phyloP scores from a whole-genome alignment of 2,888 invertebrate species.

The Epinotia ramella region DNA sequence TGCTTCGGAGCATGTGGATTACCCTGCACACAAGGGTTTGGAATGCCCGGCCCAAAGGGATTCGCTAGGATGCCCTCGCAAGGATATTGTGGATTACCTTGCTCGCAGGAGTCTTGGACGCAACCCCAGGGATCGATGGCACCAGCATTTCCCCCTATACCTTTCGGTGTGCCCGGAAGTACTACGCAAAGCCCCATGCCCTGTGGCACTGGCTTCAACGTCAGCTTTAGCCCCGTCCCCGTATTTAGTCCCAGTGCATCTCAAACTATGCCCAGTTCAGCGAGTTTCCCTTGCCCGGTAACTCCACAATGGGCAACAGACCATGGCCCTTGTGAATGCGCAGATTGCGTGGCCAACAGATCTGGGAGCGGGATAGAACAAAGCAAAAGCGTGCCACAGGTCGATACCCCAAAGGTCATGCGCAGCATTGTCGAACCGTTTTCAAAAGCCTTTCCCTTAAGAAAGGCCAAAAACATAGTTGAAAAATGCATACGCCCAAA shows the following conservation, averaged over 20 bases:
- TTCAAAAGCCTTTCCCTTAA: conserved; percentile 1
- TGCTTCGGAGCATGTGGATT: neutral
- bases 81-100: neutral
- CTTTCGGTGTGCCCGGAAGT: conserved; percentile 41
- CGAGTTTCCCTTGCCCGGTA: neutral
- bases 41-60: neutral
- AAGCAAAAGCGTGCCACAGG: neutral
- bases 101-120: neutral
- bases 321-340: conserved; percentile 1
- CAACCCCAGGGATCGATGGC: conserved; percentile 19
- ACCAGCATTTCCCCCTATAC: neutral
- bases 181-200: conserved; percentile 51
- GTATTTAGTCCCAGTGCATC: neutral
- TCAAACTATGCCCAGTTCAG: neutral
- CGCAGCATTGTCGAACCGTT: conserved; percentile 6
- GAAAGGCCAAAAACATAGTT: neutral
- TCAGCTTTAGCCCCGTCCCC: conserved; percentile 3
- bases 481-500: neutral
- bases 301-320: conserved; percentile 5
- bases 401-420: neutral
- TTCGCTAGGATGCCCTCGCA: neutral
- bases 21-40: conserved; percentile 3
- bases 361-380: neutral
- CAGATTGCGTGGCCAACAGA: neutral
- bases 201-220: conserved; percentile 46